Conservation (phyloP, 2,888 invertebrate genomes). For the Plutella xylostella region DNA sequence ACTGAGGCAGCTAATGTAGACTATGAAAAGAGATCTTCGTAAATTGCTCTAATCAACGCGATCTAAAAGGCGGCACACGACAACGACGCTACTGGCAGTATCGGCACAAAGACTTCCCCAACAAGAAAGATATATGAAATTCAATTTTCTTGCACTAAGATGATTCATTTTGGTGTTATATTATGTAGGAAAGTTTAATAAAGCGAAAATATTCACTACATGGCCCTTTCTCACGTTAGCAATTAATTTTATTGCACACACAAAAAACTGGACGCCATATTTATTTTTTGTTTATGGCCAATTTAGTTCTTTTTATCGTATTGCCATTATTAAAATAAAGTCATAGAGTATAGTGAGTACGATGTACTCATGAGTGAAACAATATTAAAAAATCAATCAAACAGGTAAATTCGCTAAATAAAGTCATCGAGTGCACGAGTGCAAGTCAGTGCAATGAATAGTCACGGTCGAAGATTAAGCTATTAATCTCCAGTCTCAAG, state of each 20-base stretch:
- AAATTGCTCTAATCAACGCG: conserved; percentile 44
- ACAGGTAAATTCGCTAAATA: too few relatives aligned
- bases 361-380: too few relatives aligned
- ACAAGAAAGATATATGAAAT: background rate
- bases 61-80: conserved; percentile 56
- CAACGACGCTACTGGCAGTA: conserved; percentile 57
- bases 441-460: too few relatives aligned
- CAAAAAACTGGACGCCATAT: conserved; percentile 69
- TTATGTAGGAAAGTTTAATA: conserved; percentile 21
- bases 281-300: conserved; percentile 42
- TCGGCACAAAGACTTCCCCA: conserved; percentile 36
- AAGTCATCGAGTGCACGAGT: too few relatives aligned
- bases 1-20: conserved; percentile 23
- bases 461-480: too few relatives aligned
- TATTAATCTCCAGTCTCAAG: too few relatives aligned
- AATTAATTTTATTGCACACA: conserved; percentile 64
- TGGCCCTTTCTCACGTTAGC: conserved; percentile 44
- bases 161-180: too few relatives aligned
- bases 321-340: background rate
- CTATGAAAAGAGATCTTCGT: conserved; percentile 26
- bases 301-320: background rate
- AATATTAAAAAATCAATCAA: too few relatives aligned
- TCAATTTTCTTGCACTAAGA: too few relatives aligned
- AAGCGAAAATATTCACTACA: conserved; percentile 26
- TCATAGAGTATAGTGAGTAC: too few relatives aligned